Evolutionary conservation across 2,888 invertebrate species (phyloP).

Genomic region (Melangyna quadrimaculata): DNA sequence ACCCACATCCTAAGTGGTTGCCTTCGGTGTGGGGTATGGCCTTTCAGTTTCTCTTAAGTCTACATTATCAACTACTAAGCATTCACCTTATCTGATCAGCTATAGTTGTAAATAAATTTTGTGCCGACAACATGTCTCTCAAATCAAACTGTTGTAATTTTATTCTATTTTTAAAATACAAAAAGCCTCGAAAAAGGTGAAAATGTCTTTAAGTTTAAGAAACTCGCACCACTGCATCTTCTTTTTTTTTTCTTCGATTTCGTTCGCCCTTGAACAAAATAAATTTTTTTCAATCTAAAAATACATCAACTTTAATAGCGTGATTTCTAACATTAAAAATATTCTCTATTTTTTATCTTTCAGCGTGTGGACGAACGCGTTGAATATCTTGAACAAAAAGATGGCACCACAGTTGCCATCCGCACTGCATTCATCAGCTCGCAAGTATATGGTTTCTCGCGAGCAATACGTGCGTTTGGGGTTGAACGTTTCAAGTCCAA

Average conservation of each 20-base stretch:
- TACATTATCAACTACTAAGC: background rate
- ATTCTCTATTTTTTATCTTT: conserved; percentile 73
- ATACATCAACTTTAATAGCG: background rate
- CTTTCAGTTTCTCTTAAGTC: background rate
- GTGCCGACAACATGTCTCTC: background rate
- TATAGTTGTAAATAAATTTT: background rate
- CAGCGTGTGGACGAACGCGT: conserved; percentile 96
- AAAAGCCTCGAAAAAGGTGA: background rate
- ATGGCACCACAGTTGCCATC: conserved; percentile 89
- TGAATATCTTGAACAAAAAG: conserved; percentile 88
- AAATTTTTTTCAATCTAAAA: conserved; percentile 35
- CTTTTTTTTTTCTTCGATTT: conserved; percentile 16
- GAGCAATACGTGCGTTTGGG: conserved; percentile 94
- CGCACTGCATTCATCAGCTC: conserved; percentile 95
- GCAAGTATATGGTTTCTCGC: conserved; percentile 92
- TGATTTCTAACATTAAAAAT: background rate
- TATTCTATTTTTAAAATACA: background rate
- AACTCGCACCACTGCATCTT: background rate
- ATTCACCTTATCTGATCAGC: background rate
- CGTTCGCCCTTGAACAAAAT: conserved; percentile 10
- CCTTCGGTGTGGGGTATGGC: background rate
- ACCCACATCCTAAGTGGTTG: too few relatives aligned
- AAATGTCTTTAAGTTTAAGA: background rate
- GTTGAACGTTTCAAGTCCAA: conserved; percentile 94
- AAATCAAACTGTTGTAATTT: background rate